These are phyloP conservation scores for Osmerus mordax DNA, from an alignment of 2,113 vertebrate species.

Conservation along the genomic window DNA sequence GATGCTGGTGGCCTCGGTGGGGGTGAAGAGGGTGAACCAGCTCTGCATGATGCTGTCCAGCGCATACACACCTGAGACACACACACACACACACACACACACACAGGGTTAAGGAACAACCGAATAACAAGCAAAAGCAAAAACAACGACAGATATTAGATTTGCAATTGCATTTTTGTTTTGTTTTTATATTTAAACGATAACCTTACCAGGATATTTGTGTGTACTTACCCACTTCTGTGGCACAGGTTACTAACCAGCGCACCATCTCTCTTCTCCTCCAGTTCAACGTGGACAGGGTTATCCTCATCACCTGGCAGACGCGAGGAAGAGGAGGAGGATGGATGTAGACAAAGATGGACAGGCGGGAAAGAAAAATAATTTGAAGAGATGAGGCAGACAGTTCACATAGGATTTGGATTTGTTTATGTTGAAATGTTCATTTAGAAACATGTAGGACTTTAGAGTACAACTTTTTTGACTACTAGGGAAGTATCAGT, in stretches of 20 bases:
- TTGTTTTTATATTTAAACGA: not conserved
- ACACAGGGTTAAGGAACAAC: not conserved
- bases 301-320: constrained; percentile 96
- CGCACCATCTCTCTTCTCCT: constrained; percentile 98
- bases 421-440: too few relatives aligned
- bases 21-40: constrained; percentile 98
- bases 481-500: too few relatives aligned
- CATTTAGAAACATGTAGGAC: too few relatives aligned
- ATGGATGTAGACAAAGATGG: not conserved
- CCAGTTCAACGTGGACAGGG: constrained; percentile 97
- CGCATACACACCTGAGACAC: constrained; percentile 81
- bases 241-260: constrained; percentile 98
- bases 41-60: constrained; percentile 98
- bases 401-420: too few relatives aligned
- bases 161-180: not conserved
- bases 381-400: not conserved
- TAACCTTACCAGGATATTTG: too few relatives aligned
- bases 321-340: not conserved
- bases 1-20: constrained; percentile 96
- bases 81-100: constrained; percentile 6
- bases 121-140: not conserved
- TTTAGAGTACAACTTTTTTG: too few relatives aligned
- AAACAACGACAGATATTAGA: not conserved
- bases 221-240: constrained; percentile 92
- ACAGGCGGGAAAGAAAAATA: not conserved